phyloP scores from a whole-genome alignment of 2,113 vertebrate species.

The Ia io region DNA sequence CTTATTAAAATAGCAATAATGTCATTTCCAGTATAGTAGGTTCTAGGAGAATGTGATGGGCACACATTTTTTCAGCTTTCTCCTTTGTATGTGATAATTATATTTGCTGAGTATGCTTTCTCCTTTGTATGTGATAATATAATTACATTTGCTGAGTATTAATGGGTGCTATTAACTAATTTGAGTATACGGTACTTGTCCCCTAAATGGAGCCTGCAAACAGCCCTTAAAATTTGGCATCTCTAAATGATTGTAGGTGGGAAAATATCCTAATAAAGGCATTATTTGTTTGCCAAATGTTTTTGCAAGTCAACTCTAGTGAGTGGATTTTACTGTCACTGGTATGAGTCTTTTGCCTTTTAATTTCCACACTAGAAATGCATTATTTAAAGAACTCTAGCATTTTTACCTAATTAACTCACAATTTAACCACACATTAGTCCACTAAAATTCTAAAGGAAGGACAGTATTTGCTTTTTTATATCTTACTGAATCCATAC shows the following conservation, averaged over 20 bases:
- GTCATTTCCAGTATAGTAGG: not conserved
- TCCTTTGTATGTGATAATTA: conserved; percentile 22
- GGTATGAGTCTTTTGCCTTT: not conserved
- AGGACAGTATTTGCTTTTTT: conserved; percentile 26
- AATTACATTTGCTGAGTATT: conserved; percentile 48
- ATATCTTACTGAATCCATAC: not conserved
- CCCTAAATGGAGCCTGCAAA: conserved; percentile 32
- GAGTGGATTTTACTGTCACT: not conserved
- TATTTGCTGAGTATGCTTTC: conserved; percentile 11
- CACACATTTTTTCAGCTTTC: not conserved
- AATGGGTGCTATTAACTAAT: conserved; percentile 54
- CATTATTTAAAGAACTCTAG: conserved; percentile 35
- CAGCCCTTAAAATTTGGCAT: conserved; percentile 26
- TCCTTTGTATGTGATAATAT: not conserved
- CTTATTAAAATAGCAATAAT: conserved; percentile 54
- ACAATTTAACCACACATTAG: not conserved
- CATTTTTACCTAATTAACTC: conserved; percentile 48
- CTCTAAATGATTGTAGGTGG: not conserved
- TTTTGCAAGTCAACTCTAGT: not conserved
- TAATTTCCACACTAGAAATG: not conserved
- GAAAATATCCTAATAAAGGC: not conserved
- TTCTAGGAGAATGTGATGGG: not conserved
- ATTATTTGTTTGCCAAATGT: not conserved
- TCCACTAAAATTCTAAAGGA: conserved; percentile 20
- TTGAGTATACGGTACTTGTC: not conserved